phyloP scores from a whole-genome alignment of 2,113 vertebrate species.

The Sitta europaea region DNA sequence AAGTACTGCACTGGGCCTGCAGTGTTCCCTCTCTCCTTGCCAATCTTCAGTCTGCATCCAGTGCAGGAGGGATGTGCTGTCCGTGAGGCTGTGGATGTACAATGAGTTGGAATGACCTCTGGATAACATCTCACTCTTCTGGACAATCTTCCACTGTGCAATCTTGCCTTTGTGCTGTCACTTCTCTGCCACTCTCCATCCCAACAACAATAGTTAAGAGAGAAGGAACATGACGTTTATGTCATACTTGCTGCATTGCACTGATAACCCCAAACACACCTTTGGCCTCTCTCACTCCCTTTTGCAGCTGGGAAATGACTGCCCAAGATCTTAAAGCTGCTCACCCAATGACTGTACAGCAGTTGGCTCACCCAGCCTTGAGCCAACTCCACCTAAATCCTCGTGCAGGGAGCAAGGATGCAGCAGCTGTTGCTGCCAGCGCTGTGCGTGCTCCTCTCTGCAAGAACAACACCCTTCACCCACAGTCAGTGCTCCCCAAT shows the following conservation, averaged over 20 bases:
- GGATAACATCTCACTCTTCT: background rate
- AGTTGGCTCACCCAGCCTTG: background rate
- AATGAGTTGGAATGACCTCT: background rate
- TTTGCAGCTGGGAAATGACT: background rate
- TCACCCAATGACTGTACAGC: background rate
- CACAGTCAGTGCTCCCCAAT: background rate
- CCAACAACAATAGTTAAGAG: fast-evolving
- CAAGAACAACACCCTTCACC: background rate
- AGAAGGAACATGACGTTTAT: background rate
- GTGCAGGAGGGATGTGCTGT: background rate
- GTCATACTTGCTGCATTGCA: background rate
- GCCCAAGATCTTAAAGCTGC: background rate
- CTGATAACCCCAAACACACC: fast-evolving
- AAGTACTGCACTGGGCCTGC: background rate
- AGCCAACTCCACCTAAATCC: background rate
- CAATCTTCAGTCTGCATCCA: background rate
- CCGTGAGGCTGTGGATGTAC: background rate
- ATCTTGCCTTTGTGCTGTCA: background rate
- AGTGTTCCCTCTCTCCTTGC: background rate
- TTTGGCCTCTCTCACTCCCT: background rate
- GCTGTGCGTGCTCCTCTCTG: background rate
- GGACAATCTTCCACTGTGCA: background rate
- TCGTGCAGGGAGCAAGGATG: background rate
- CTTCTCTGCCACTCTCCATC: background rate
- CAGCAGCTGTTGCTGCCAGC: background rate